Evolutionary conservation across 1,140 invertebrate species (phyloP), one percentile per base, ranked within the genome.

Genomic region (Cherax quadricarinatus): DNA sequence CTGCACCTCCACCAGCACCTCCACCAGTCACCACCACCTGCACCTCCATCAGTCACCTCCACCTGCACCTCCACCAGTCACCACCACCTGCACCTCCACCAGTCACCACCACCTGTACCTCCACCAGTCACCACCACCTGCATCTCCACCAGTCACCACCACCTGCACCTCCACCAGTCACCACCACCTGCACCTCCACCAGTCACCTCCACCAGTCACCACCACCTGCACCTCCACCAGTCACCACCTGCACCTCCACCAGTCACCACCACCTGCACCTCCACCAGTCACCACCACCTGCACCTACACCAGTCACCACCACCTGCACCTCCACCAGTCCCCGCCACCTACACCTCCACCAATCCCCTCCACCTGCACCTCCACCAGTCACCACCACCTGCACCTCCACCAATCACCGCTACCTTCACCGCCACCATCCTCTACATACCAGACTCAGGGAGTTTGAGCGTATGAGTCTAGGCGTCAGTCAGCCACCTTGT

Each of bases 401-500:
- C 62, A 66, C 14, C 18, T 5, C 21, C 62, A 14, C 21, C 53
- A 3, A 14, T 16, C 48, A 6, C 81, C 10, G 9, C 49, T 24
- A 66, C 83, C 60, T 24, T 4, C 24, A 41, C 21, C 51, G 12
- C 60, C 53, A 62, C 57, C 53, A 57, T n/a, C n/a, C 5, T 4
- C 62, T 6, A 66, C 62, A 16, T 66, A 57, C 86, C 66, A 73
- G 66, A 73, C n/a, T 16, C 62, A 16, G 4, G 3, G 12, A 66
- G 62, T 66, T 66, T 14, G 51, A 53, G 53, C 62, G 30, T 49
- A 82, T 82, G 80, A 82, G 81, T 82, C 80, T 9, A 89, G 53
- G 88, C 66, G 88, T 89, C 88, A 82, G 88, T 89, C 60, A 83
- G 81, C 80, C 88, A 89, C 60, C 79, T 73, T 89, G 88, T 89